Evolutionary conservation across 2,888 invertebrate genomes (phyloP).

Genomic region (Aplocera efformata): DNA sequence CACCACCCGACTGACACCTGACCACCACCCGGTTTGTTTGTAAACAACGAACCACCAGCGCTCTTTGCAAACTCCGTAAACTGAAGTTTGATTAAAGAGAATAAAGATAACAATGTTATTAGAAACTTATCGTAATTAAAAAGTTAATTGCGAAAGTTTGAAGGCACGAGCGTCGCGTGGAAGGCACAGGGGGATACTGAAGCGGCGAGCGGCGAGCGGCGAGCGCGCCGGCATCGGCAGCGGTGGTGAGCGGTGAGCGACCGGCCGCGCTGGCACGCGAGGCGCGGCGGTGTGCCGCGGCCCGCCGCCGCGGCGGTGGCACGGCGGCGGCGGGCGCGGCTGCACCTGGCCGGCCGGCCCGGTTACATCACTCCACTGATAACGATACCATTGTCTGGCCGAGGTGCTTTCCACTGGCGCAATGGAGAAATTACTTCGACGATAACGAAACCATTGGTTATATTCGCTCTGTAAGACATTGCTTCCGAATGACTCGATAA

Average conservation of each 20-base stretch:
- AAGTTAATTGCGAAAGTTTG: constrained; percentile 21
- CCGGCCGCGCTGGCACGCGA: too few relatives aligned
- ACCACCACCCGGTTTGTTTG: constrained; percentile 28
- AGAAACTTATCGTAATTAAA: constrained; percentile 27
- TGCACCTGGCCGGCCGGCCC: constrained; percentile 24
- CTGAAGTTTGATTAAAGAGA: constrained; percentile 4
- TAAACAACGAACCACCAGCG: too few relatives aligned
- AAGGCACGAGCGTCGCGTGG: constrained; percentile 53
- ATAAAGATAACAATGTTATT: constrained; percentile 7
- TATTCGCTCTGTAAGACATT: too few relatives aligned
- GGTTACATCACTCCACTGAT: constrained; percentile 32
- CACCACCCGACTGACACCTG: not conserved
- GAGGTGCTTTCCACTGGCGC: constrained; percentile 12
- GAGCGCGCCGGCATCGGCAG: too few relatives aligned
- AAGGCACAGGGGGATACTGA: constrained; percentile 62
- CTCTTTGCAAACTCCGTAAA: not conserved
- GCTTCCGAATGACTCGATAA: too few relatives aligned
- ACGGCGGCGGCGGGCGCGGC: constrained; percentile 24
- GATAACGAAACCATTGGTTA: constrained; percentile 8
- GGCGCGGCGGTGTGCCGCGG: constrained; percentile 20
- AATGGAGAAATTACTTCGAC: constrained; percentile 12
- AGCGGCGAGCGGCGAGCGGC: not conserved
- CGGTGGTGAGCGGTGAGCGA: too few relatives aligned
- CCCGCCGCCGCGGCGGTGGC: constrained; percentile 11
- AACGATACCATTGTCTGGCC: constrained; percentile 24